Evolutionary conservation across 2,888 invertebrate species (phyloP).

Genomic region (Bembecia ichneumoniformis): DNA sequence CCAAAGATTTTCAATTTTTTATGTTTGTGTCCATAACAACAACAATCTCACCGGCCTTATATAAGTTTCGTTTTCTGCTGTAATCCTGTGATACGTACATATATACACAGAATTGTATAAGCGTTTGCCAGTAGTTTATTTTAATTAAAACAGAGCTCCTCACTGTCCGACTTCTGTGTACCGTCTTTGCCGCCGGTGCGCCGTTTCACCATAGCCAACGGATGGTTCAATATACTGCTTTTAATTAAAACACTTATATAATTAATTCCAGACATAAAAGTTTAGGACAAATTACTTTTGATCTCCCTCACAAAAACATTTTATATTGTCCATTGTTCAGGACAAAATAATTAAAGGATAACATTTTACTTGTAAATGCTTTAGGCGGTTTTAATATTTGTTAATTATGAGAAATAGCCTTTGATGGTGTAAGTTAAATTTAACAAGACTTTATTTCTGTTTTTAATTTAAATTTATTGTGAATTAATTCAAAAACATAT

Average conservation of each 20-base stretch:
- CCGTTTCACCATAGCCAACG: slow-evolving; percentile 12
- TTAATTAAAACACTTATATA: slow-evolving; percentile 56
- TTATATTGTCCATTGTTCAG: slow-evolving; percentile 11
- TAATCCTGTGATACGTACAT: no score
- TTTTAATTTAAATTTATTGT: no score
- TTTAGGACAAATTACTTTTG: slow-evolving; percentile 30
- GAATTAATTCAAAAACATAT: no score
- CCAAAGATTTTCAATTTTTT: no score
- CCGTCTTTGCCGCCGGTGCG: no score
- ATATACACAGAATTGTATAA: slow-evolving; percentile 14
- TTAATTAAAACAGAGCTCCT: slow-evolving; percentile 57
- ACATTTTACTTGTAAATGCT: background rate
- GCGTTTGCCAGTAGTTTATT: slow-evolving; percentile 26
- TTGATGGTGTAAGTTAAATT: no score
- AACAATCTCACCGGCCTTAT: no score
- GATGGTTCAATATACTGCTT: slow-evolving; percentile 38
- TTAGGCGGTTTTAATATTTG: background rate
- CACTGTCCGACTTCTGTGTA: slow-evolving; percentile 14
- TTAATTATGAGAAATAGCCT: no score
- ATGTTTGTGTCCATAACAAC: no score
- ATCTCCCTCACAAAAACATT: slow-evolving; percentile 10
- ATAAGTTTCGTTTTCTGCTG: no score
- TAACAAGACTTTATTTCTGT: no score
- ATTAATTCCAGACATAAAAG: slow-evolving; percentile 46
- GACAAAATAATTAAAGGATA: slow-evolving; percentile 3